Conservation (phyloP, 2,797 vertebrate species). For the Anolis apletophallus region DNA sequence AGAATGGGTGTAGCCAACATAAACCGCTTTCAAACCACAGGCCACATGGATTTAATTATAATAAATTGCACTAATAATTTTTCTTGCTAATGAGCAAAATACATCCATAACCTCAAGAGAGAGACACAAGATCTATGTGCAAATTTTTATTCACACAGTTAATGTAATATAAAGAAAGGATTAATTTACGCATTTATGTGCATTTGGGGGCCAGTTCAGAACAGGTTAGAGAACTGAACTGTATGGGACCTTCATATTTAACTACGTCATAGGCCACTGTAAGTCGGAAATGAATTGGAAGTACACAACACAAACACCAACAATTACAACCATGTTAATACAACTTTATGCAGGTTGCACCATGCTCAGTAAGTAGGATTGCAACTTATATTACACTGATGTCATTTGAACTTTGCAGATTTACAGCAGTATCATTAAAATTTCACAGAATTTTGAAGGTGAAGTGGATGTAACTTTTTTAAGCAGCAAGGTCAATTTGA, state of each 20-base stretch:
- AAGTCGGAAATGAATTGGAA: no score
- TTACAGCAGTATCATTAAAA: not conserved
- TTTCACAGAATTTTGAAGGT: not conserved
- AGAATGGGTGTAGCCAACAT: conserved; percentile 41
- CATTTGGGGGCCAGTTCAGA: not conserved
- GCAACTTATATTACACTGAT: not conserved
- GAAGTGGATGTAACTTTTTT: not conserved
- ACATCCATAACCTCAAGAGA: conserved; percentile 25
- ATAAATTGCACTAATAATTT: conserved; percentile 45
- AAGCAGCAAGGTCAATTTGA: not conserved
- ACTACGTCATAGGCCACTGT: not conserved
- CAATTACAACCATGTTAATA: no score
- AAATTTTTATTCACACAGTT: conserved; percentile 24
- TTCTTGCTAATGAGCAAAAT: conserved; percentile 46
- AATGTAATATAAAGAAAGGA: conserved; percentile 25
- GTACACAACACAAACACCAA: no score
- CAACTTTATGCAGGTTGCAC: not conserved
- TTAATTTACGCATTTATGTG: conserved; percentile 5
- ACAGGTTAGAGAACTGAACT: not conserved
- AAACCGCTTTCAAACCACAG: conserved; percentile 38
- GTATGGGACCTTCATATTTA: not conserved
- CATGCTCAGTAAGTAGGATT: not conserved
- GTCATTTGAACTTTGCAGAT: conserved; percentile 3
- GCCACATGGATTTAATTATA: conserved; percentile 39
- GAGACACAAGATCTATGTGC: conserved; percentile 2